phyloP scores from a whole-genome alignment of 2,113 vertebrate genomes.

The Rousettus leschenaultii region DNA sequence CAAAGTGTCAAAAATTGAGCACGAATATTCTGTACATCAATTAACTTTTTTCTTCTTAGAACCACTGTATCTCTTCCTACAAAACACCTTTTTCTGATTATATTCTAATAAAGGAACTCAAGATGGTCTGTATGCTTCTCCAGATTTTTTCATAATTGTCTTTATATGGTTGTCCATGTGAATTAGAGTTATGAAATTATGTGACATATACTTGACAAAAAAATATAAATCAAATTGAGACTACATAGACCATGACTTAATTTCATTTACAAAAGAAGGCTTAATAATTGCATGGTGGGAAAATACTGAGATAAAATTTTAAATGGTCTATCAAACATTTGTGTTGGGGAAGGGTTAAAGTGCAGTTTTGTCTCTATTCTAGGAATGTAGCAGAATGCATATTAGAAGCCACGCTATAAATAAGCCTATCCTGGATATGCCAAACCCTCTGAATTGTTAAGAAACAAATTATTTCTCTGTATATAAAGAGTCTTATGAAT shows the following conservation, averaged over 20 bases:
- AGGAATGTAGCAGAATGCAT: neutral
- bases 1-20: neutral
- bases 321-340: conserved; percentile 11
- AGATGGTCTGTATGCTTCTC: neutral
- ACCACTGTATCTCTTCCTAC: neutral
- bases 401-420: neutral
- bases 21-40: neutral
- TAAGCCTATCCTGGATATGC: neutral
- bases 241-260: neutral
- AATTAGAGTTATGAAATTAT: neutral
- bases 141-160: neutral
- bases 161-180: neutral
- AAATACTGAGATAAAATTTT: neutral
- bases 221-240: neutral
- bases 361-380: neutral
- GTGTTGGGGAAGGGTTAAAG: neutral
- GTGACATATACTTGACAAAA: neutral
- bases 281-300: neutral
- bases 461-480: neutral
- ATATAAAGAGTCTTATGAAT: neutral
- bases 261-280: neutral
- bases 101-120: neutral
- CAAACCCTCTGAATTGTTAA: neutral
- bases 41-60: neutral
- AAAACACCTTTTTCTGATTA: neutral